phyloP scores from a whole-genome alignment of 2,113 vertebrate species.

The Lagenorhynchus albirostris region DNA sequence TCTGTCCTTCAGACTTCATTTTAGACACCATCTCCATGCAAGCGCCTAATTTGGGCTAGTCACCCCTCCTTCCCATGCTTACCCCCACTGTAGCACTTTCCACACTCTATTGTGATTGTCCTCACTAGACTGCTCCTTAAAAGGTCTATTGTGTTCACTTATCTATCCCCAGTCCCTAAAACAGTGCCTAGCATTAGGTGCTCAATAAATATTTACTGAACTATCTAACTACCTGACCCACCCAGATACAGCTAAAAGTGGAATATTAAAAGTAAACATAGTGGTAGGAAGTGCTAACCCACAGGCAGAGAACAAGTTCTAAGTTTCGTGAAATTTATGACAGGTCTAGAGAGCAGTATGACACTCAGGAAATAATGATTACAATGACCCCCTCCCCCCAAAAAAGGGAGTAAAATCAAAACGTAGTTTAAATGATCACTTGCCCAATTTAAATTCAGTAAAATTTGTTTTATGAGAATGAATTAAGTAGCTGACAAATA shows the following conservation, averaged over 20 bases:
- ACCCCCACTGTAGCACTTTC: neutral
- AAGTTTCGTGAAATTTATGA: neutral
- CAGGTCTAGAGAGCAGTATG: neutral
- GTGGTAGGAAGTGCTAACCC: conserved; percentile 11
- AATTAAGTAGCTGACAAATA: neutral
- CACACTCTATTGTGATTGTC: neutral
- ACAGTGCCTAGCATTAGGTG: neutral
- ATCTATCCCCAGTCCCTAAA: neutral
- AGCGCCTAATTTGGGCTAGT: neutral
- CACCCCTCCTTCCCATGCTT: neutral
- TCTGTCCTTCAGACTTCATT: neutral
- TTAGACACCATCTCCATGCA: neutral
- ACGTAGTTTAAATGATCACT: neutral
- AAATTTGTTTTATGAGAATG: neutral
- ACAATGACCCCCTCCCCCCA: neutral
- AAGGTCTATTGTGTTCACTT: neutral
- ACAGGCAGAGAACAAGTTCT: conserved; percentile 14
- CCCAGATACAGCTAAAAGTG: conserved; percentile 17
- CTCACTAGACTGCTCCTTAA: neutral
- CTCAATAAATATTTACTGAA: conserved; percentile 55
- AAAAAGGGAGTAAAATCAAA: neutral
- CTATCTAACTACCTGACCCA: conserved; percentile 30
- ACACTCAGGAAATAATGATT: neutral
- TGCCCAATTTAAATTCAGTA: neutral
- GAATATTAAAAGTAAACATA: conserved; percentile 39